phyloP scores from a whole-genome alignment of 2,888 invertebrate genomes.

The Trichogramma evanescens region DNA sequence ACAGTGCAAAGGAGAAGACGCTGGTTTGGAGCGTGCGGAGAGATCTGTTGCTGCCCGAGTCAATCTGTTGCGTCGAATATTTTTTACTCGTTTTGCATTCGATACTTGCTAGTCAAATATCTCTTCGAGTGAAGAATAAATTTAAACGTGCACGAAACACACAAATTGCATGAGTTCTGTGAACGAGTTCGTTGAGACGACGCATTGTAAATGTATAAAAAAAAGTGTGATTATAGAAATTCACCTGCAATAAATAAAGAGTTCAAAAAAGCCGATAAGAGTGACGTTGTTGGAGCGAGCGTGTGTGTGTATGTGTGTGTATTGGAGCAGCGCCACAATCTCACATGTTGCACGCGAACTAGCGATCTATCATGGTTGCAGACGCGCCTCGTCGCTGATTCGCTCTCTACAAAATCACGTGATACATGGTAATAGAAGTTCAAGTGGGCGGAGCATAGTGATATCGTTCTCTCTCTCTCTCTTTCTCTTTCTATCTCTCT shows the following conservation, averaged over 20 bases:
- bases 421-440: slow-evolving; percentile 56
- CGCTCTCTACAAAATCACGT: slow-evolving; percentile 52
- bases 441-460: slow-evolving; percentile 49
- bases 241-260: slow-evolving; percentile 43
- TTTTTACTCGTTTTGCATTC: no score
- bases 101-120: no score
- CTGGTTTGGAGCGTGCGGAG: no score
- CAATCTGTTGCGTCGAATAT: no score
- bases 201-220: background rate
- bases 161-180: background rate
- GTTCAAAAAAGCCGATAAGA: no score
- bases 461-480: no score
- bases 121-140: no score
- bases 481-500: no score
- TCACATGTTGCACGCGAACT: slow-evolving; percentile 45
- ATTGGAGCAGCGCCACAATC: slow-evolving; percentile 40
- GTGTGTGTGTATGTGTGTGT: no score
- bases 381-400: slow-evolving; percentile 47
- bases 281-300: no score
- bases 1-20: no score
- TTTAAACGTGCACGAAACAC: background rate
- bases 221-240: slow-evolving; percentile 29
- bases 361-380: slow-evolving; percentile 58
- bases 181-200: background rate
- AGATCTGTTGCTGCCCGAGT: no score